Conservation (phyloP, 2,113 vertebrate species). For the Macquaria australasica region DNA sequence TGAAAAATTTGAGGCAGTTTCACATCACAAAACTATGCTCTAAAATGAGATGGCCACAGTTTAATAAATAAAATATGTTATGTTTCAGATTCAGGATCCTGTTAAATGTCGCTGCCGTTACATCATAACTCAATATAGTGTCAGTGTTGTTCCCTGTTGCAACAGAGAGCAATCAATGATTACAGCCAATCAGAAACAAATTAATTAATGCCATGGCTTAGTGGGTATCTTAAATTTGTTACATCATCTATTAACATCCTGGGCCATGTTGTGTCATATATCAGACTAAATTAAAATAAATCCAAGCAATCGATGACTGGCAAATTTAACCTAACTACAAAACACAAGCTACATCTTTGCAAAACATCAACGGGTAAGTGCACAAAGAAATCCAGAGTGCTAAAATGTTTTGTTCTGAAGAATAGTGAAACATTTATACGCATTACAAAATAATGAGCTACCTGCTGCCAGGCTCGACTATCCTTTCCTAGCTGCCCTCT, state of each 20-base stretch:
- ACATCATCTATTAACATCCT: constrained; percentile 3
- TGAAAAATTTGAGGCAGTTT: too few relatives aligned
- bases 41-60: too few relatives aligned
- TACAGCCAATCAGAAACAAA: constrained; percentile 21
- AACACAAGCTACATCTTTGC: not conserved
- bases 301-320: not conserved
- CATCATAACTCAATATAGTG: not conserved
- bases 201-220: constrained; percentile 18
- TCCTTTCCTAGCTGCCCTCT: not conserved
- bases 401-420: not conserved
- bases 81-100: not conserved
- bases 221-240: constrained; percentile 3
- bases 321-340: not conserved
- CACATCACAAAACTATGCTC: too few relatives aligned
- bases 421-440: not conserved
- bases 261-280: not conserved
- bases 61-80: too few relatives aligned
- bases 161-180: constrained; percentile 4
- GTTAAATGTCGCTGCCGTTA: not conserved
- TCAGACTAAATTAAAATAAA: not conserved
- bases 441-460: constrained; percentile 24
- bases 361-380: not conserved
- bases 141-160: not conserved
- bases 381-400: not conserved
- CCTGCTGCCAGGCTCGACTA: not conserved